Conservation (phyloP, 2,113 vertebrate genomes). For the Oncorhynchus kisutch region DNA sequence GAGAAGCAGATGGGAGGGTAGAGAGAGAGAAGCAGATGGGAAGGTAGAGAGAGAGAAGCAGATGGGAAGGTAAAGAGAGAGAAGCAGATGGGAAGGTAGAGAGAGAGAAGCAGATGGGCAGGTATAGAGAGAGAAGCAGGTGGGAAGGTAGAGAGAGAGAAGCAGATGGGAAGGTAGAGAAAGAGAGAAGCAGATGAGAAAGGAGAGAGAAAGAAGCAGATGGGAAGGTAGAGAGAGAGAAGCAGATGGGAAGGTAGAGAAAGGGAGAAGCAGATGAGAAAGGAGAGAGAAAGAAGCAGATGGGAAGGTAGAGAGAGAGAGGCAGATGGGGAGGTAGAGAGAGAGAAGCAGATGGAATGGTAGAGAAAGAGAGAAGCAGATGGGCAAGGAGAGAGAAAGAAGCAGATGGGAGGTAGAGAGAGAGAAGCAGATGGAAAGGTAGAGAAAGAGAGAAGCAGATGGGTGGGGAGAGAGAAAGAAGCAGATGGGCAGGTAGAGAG, state of each 20-base stretch:
- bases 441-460: slow-evolving; percentile 11
- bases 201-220: background rate
- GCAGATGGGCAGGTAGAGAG: background rate
- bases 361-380: background rate
- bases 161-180: background rate
- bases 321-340: background rate
- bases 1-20: background rate
- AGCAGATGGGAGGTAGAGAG: too few species aligned
- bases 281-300: background rate
- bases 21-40: slow-evolving; percentile 5
- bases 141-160: background rate
- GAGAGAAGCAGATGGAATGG: background rate
- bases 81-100: background rate
- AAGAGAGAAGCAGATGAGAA: background rate
- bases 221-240: slow-evolving; percentile 4
- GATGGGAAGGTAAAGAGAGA: background rate
- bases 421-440: slow-evolving; percentile 2
- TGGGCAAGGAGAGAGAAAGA: too few species aligned
- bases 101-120: background rate
- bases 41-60: slow-evolving; percentile 3
- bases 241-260: background rate
- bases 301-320: background rate
- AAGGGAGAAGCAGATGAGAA: background rate
- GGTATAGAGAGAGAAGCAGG: background rate
- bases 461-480: slow-evolving; percentile 10